Base-by-base conservation (phyloP, 2,797 vertebrate species). In the Tapera naevia region DNA sequence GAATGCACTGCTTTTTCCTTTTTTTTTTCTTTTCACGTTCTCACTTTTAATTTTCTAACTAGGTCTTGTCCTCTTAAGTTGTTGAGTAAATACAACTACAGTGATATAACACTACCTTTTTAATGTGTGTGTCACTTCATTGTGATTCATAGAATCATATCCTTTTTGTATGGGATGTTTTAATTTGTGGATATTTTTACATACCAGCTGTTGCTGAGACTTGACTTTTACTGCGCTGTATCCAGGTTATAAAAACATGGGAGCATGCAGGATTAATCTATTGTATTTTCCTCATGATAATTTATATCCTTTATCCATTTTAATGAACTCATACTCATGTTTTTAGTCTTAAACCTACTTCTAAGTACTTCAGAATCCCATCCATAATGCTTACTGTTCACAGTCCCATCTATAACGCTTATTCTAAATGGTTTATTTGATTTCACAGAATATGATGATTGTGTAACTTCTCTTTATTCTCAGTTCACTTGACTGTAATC, bases 401-500 rank as follows among this genome's bases (percentile, higher is more conserved):
- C 18, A 80, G n/a, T 50, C 25, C 32, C 4, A 22, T 83, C 46
- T 69, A 28, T 41, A 62, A 43, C 43, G 18, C 43, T 43, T 64
- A 54, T 5, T 84, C 14, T 50, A 27, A 54, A 82, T 88, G 19
- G 76, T 41, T 62, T 56, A 41, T 94, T 92, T 96, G 37, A 85
- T 88, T 89, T 82, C 3, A 1, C 23, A 76, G 51, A 94, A 78
- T 62, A 39, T 64, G 90, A 64, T 65, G 41, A 56, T 70, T 72
- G 32, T 89, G 35, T 91, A 89, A 70, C 43, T 86, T 62, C 27
- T 89, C 66, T 93, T 93, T 80, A 79, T 94, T 96, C 85, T 83
- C 53, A 85, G 28, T 88, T 96, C 51, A 32, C 74, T 45, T 80
- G 65, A 27, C 61, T 92, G 41, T 61, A 54, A 91, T 79, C 37